Base-by-base conservation (phyloP, 2,888 invertebrate species). In the Odontocolon sp. region DNA sequence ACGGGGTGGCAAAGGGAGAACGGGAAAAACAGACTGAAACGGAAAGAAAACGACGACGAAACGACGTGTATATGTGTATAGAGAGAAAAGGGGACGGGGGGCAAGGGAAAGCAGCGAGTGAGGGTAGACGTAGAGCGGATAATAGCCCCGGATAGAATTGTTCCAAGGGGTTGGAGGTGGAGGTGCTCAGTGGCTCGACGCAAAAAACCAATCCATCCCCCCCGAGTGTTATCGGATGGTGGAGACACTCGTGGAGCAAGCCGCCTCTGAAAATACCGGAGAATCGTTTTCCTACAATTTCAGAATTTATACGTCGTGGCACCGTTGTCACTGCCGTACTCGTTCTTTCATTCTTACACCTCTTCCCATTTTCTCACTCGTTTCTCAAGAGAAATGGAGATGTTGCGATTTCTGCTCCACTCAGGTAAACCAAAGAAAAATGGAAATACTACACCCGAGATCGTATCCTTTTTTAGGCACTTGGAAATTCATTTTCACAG, bases 71-170 rank as follows among this genome's bases (percentile, higher is more conserved):
- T 6, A n/a, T 14, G 18, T 38, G 16, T 38, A 50, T 4, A 40
- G 56, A 42, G 21, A 75, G 66, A 74, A 69, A 71, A 28, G 38
- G 40, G 54, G 50, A 50, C 33, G 59, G 59, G 6, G 64, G 56
- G 50, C 63, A 61, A 47, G 68, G 66, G 50, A 54, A 73, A n/a
- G n/a, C 78, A 64, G 79, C 73, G 63, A n/a, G n/a, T n/a, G 63
- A 63, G 67, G 28, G 59, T 72, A 74, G 78, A 61, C 78, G 42
- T 42, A 80, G 81, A 80, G 80, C 80, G 81, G 84, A 85, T 86
- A 87, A 87, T 87, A 86, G 86, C 82, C 77, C 80, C 57, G 85
- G 85, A 86, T 87, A 85, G 84, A 87, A 88, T 88, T 87, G 88
- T 88, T 86, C 85, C 79, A 81, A 16, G 67, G 70, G 75, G 64